phyloP scores from a whole-genome alignment of 1,140 invertebrate genomes.

The Akabosia matsudoensis region DNA sequence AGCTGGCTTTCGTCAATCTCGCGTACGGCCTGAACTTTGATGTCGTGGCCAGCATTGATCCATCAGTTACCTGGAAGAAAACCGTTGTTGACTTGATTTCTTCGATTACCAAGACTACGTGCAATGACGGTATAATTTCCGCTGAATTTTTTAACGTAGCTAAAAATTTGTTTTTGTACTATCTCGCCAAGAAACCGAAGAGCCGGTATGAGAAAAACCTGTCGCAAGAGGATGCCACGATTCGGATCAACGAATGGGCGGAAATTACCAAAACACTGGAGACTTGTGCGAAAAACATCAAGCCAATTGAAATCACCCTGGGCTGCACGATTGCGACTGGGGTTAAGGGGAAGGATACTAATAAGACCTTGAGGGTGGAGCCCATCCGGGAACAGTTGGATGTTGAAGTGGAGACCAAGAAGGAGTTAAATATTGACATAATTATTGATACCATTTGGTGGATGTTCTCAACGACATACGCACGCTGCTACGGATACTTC shows the following conservation, averaged over 20 bases:
- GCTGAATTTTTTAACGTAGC: slow-evolving; percentile 1
- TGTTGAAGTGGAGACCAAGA: background rate
- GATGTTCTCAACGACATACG: slow-evolving; percentile 21
- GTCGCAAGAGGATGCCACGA: background rate
- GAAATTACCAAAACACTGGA: background rate
- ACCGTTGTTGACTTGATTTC: slow-evolving; percentile 10
- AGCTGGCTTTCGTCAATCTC: slow-evolving; percentile 3
- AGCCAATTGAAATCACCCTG: background rate
- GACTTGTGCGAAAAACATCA: background rate
- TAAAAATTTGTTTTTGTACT: slow-evolving; percentile 19
- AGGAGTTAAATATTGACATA: background rate
- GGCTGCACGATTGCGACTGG: too few relatives aligned
- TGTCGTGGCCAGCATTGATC: background rate
- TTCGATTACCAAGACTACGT: slow-evolving; percentile 1
- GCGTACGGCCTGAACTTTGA: background rate
- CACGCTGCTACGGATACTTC: background rate
- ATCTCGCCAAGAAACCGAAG: background rate
- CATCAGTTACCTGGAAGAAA: background rate
- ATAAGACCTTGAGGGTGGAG: background rate
- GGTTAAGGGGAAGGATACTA: too few relatives aligned
- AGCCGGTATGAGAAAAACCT: background rate
- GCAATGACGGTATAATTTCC: background rate
- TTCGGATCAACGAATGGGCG: background rate
- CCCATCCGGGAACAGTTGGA: background rate
- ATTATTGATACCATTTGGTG: slow-evolving; percentile 21